Conservation (phyloP, 2,113 vertebrate genomes). For the Synodontis membranacea region DNA sequence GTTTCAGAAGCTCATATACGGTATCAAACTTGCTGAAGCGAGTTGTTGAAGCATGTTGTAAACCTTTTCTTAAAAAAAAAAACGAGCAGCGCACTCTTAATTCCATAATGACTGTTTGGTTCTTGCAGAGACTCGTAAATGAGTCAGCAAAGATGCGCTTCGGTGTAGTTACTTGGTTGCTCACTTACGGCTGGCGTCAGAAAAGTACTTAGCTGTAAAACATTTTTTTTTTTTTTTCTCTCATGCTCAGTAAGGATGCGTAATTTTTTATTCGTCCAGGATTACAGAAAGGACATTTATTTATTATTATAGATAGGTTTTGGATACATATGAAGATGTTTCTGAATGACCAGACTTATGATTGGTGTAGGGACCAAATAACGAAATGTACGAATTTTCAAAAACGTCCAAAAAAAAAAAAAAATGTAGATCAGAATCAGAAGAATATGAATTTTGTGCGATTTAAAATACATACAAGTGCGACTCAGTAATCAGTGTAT, state of each 20-base stretch:
- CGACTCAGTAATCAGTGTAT: neutral
- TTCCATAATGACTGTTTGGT: neutral
- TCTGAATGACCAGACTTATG: neutral
- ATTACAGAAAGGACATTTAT: neutral
- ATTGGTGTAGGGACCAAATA: neutral
- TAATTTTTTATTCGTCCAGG: neutral
- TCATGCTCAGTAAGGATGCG: neutral
- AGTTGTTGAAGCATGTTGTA: neutral
- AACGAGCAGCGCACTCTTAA: no score
- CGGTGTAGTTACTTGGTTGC: neutral
- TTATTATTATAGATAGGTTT: neutral
- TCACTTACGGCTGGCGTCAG: neutral
- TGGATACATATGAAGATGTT: neutral
- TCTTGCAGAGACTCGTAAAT: neutral
- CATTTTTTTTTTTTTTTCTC: neutral
- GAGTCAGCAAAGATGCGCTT: neutral
- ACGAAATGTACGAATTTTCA: neutral
- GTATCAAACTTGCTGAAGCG: neutral
- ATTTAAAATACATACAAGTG: neutral
- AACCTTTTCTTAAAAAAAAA: neutral
- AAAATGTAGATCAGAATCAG: no score
- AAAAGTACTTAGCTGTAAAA: neutral
- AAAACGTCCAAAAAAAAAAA: no score
- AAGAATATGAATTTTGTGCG: no score
- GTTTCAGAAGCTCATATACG: neutral